Evolutionary conservation across 2,113 vertebrate species (phyloP).

Genomic region (Hylia prasina): DNA sequence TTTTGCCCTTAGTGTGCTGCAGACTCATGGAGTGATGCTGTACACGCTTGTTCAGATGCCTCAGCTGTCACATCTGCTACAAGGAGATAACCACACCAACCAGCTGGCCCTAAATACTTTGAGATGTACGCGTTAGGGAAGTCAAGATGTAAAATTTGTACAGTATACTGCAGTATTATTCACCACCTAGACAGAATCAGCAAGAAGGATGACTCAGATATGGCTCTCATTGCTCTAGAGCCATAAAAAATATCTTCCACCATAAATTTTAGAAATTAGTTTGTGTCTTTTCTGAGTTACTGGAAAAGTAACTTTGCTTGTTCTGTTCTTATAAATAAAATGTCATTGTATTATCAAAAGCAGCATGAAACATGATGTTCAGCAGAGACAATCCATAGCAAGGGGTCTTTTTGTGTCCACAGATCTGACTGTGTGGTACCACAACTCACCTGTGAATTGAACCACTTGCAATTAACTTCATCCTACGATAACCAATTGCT

Average conservation of each 20-base stretch:
- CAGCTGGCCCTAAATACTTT: neutral
- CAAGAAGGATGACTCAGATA: conserved; percentile 31
- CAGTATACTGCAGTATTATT: neutral
- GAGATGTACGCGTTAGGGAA: neutral
- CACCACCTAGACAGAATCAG: conserved; percentile 23
- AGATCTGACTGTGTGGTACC: neutral
- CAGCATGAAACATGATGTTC: conserved; percentile 11
- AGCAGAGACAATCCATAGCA: neutral
- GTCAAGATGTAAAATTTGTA: neutral
- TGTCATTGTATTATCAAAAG: neutral
- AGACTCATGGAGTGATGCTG: rapidly evolving
- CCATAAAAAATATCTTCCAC: conserved; percentile 8
- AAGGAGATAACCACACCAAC: neutral
- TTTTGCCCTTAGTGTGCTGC: neutral
- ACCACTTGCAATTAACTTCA: conserved; percentile 20
- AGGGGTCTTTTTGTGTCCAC: neutral
- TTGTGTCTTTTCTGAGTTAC: neutral
- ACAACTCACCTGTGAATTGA: conserved; percentile 5
- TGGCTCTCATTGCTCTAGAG: neutral
- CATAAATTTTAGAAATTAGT: conserved; percentile 48
- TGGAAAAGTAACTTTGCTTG: conserved; percentile 29
- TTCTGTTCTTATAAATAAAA: conserved; percentile 46
- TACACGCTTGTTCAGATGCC: neutral
- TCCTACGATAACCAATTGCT: neutral
- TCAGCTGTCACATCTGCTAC: neutral